Evolutionary conservation across 1,140 invertebrate species (phyloP), one percentile per base, ranked within the genome.

Genomic region (Drosophila takahashii): DNA sequence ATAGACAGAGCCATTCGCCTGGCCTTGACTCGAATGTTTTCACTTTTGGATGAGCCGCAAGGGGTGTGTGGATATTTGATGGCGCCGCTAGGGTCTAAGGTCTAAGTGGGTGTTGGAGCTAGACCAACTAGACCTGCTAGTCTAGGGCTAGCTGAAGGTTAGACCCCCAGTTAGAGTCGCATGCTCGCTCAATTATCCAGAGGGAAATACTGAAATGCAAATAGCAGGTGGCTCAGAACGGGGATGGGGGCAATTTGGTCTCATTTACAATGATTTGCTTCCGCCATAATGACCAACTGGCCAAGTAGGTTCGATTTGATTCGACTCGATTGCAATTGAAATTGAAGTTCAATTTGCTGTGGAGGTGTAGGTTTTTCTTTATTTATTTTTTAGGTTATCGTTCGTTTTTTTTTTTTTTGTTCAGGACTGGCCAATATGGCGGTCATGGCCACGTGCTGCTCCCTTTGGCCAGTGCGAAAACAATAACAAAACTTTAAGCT

Each of bases 221-320:
- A 76, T 51, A 47, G 29, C 39, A 44, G 52, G 3, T 41, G 37
- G 52, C 34, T 9, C 13, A n/a, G 0, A 11, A 44, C 9, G 45
- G 13, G n/a, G 34, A 29, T 2, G 36, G 22, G 45, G 53, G 61
- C 77, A 80, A 85, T 78, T 85, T 62, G 64, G 64, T 52, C 72
- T 77, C 78, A 86, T 87, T 86, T 86, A 71, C 74, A 75, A 77
- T 77, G 66, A 84, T 80, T 85, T 79, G 53, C 61, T 71, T 44
- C 57, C 61, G 32, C 39, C 72, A 57, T 60, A 67, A 48, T 67
- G 62, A 67, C 65, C 79, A 79, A 60, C 45, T 32, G 51, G 44
- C 26, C 44, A 41, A 27, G 52, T 16, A n/a, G 36, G 18, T 65
- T 67, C n/a, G 29, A 36, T 70, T 65, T 54, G 62, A 78, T 74